Evolutionary conservation across 2,888 invertebrate genomes (phyloP), one percentile per base, ranked within the genome.

Genomic region (Diarsia brunnea): DNA sequence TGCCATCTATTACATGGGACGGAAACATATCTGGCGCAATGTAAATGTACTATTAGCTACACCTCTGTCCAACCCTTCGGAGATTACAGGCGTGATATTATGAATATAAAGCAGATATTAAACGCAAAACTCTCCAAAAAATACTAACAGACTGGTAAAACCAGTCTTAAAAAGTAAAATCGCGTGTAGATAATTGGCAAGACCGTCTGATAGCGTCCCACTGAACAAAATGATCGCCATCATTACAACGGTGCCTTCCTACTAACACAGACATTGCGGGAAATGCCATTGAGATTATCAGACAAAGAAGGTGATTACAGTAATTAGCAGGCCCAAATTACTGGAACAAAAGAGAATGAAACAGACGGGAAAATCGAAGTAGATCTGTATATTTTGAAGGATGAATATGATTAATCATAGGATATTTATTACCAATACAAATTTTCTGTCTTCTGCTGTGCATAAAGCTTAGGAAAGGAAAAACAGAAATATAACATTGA

Each of bases 261-360:
- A 84, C 77, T 74, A 82, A 82, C 58, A 65, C 65, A 69, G 60
- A 67, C 84, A 82, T 84, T 66, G 24, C 58, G 31, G 68, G 53
- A 79, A 79, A 76, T 38, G 65, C 82, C 81, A 78, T 87, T 81
- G 78, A 82, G 82, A 81, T 87, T 85, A 87, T 73, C 73, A 75
- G 78, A 88, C 82, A 88, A 88, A 85, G 73, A 78, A 78, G 69
- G 79, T 75, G 70, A 88, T 87, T 88, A 88, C 65, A 69, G 73
- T 88, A 82, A 88, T 85, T 73, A 80, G 75, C 66, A 69, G 38
- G 71, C n/a, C 68, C 58, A 69, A 82, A 84, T 84, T 65, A 69
- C 66, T 53, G 43, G 43, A 65, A 82, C 76, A 84, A 73, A 76
- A 43, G 31, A 45, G 47, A 81, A 58, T 16, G 16, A 75, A 66